These are phyloP conservation scores for Notocelia uddmanniana DNA, from an alignment of 2,888 invertebrate species.

Conservation along the genomic window DNA sequence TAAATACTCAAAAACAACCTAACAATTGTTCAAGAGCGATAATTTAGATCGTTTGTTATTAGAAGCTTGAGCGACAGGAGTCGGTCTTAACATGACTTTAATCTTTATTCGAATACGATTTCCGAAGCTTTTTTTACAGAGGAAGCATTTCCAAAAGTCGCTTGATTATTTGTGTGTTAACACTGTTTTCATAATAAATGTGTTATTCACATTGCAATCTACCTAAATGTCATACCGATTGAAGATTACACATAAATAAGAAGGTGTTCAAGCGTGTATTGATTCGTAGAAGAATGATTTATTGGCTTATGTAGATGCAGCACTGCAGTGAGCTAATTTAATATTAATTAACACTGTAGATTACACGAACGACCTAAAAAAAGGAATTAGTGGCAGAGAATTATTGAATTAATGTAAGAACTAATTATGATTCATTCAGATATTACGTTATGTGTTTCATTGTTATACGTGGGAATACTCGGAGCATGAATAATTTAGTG, in stretches of 20 bases:
- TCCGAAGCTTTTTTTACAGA: neutral
- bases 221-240: neutral
- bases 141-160: neutral
- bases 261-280: conserved; percentile 13
- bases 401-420: neutral
- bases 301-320: conserved; percentile 29
- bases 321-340: conserved; percentile 22
- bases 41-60: conserved; percentile 17
- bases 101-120: neutral
- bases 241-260: conserved; percentile 12
- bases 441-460: too few relatives aligned
- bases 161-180: neutral
- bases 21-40: conserved; percentile 15
- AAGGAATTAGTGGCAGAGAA: neutral
- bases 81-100: neutral
- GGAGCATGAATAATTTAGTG: too few relatives aligned
- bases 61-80: conserved; percentile 1
- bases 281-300: conserved; percentile 20
- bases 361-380: conserved; percentile 7
- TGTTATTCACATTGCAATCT: conserved; percentile 2
- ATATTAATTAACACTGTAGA: neutral
- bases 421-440: neutral
- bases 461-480: too few relatives aligned
- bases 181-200: neutral
- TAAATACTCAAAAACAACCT: conserved; percentile 32